Base-by-base conservation (phyloP, 1,140 invertebrate genomes). In the Microplitis demolitor region DNA sequence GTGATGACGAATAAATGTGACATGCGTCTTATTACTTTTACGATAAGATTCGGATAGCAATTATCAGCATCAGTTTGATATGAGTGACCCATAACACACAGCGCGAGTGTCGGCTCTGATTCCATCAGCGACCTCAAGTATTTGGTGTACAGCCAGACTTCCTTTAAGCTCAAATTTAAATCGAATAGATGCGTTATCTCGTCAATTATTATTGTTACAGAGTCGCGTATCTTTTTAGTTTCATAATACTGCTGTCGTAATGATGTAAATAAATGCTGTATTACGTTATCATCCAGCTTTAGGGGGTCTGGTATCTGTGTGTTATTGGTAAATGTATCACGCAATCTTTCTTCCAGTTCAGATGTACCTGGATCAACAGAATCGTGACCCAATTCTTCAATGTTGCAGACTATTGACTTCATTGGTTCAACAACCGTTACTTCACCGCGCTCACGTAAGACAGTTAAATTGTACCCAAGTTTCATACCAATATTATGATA, bases 401-500 rank as follows among this genome's bases (percentile, higher is more conserved):
- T 81, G 77, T 79, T 82, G 37, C 78, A 82, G 4, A 79, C 83
- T 66, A 91, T 88, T 74, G 86, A 84, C 76, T 84, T 90, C 72
- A 89, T 87, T 31, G 88, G 87, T 80, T 91, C 90, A 51, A 90
- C 88, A 69, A 91, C 87, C 56, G 85, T 80, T 8, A 92, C 80
- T 11, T 87, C 82, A 2, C 85, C 88, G 66, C 88, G 84, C 14
- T 90, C 88, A 67, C 89, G 82, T 75, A 90, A 82, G 68, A 89
- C 87, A 39, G 88, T 87, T 33, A 93, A 84, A 82, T 93, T 92
- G 77, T 92, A 93, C 34, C 92, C 92, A 77, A 93, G 85, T 79
- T 92, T 91, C 79, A 91, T 89, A n/a, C 92, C 91, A 66, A 93
- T 88, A 83, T 90, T 91, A 64, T 93, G 90, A 78, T 93, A 94